Base-by-base conservation (phyloP, 2,888 invertebrate species). In the Drosophila nigricruria region DNA sequence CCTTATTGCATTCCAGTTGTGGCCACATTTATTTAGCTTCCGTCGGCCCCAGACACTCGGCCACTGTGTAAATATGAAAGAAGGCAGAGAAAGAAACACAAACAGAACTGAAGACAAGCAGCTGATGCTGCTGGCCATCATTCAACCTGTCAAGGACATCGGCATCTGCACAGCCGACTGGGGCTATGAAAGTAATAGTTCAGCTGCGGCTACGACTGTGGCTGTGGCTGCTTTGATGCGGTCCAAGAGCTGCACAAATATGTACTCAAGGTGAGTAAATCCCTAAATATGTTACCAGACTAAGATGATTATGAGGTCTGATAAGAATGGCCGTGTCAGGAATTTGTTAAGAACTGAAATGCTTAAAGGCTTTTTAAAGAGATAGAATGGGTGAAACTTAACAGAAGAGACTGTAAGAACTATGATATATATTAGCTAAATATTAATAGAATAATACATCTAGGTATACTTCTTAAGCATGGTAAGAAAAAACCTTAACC, bases 11-110 rank as follows among this genome's bases (percentile, higher is more conserved):
- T 57, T 67, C 47, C 40, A 49, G 49, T 50, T 82, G 82, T 80
- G 66, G 80, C 82, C 72, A 76, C 78, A 76, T 76, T 67, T 79
- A 82, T 82, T 82, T 76, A 64, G 63, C 72, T 50, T 53, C 32
- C 62, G 30, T 23, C 38, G 45, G 66, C 52, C 63, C 58, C 62
- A 71, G 80, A 42, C 50, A 60, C 58, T 79, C 65, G 67, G 72
- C 61, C 76, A 72, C 80, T 76, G 76, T 62, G 72, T 67, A 75
- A 79, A 82, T 79, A 76, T 71, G 80, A 76, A 62, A 67, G 57
- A 25, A 25, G 61, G 53, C 18, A 14, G 20, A 54, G 57, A 42
- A 53, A 72, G 59, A 36, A 49, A 56, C 36, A 32, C 66, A 66
- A 68, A 66, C 68, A 47, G 47, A 47, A 32, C 25, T 20, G 38